Conservation (phyloP, 2,113 vertebrate species). For the Calyptomena viridis region DNA sequence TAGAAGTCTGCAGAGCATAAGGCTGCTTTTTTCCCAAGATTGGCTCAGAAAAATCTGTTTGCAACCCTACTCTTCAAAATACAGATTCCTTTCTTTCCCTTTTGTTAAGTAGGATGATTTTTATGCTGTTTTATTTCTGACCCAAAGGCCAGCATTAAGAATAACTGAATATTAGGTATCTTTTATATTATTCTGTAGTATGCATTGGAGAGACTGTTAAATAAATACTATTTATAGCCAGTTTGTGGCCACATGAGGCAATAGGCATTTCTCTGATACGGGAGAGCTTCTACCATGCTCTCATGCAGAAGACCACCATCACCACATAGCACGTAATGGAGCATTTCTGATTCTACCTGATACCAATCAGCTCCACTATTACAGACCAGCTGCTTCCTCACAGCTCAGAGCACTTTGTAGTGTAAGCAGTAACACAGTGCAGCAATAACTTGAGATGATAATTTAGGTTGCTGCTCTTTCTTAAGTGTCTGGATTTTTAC, state of each 20-base stretch:
- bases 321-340: background rate
- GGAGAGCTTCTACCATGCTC: background rate
- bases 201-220: background rate
- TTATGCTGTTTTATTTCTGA: background rate
- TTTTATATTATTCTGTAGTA: background rate
- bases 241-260: background rate
- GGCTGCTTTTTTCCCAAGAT: background rate
- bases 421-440: background rate
- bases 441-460: background rate
- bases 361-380: background rate
- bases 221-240: background rate
- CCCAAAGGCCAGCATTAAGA: background rate
- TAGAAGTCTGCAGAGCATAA: background rate
- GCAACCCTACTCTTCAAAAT: background rate
- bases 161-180: background rate
- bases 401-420: background rate
- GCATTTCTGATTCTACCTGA: background rate
- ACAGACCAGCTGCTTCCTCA: background rate
- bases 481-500: conserved; percentile 15
- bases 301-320: background rate
- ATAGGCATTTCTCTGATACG: background rate
- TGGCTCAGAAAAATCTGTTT: background rate
- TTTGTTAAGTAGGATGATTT: background rate
- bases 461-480: conserved; percentile 1
- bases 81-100: background rate